Percentiles rank a stretch among this genome's conserved stretches.
phyloP scores from a whole-genome alignment of 2,888 invertebrate species.

The Hoplodrina blanda region DNA sequence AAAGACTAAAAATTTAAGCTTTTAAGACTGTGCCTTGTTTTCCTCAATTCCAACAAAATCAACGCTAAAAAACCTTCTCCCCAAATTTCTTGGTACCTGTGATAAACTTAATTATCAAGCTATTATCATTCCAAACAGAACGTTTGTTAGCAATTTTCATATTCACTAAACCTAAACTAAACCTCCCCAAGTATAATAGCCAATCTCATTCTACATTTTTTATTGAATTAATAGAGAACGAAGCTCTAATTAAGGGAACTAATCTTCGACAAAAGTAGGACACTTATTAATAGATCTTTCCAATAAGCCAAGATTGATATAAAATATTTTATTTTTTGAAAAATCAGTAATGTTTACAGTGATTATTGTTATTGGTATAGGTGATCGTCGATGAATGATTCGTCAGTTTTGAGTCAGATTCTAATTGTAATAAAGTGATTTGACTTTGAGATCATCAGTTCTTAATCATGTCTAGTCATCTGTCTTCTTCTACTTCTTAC shows the following conservation, averaged over 20 bases:
- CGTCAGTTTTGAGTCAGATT: no score
- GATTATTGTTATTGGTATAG: slow-evolving; percentile 19
- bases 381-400: neutral
- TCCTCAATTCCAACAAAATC: slow-evolving; percentile 4
- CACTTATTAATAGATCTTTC: slow-evolving; percentile 60
- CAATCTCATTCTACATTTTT: slow-evolving; percentile 51
- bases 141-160: slow-evolving; percentile 15
- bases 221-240: slow-evolving; percentile 61
- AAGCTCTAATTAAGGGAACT: slow-evolving; percentile 48
- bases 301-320: slow-evolving; percentile 60
- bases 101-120: slow-evolving; percentile 29
- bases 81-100: slow-evolving; percentile 13
- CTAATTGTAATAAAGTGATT: no score
- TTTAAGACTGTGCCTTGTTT: neutral
- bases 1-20: neutral
- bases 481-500: no score
- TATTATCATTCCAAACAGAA: slow-evolving; percentile 17
- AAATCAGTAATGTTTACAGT: slow-evolving; percentile 39
- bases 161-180: slow-evolving; percentile 43
- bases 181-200: slow-evolving; percentile 43
- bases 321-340: no score
- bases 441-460: no score
- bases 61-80: neutral
- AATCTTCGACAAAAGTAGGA: slow-evolving; percentile 45
- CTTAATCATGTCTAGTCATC: no score